Evolutionary conservation across 2,888 invertebrate species (phyloP).

Genomic region (Oligia latruncula): DNA sequence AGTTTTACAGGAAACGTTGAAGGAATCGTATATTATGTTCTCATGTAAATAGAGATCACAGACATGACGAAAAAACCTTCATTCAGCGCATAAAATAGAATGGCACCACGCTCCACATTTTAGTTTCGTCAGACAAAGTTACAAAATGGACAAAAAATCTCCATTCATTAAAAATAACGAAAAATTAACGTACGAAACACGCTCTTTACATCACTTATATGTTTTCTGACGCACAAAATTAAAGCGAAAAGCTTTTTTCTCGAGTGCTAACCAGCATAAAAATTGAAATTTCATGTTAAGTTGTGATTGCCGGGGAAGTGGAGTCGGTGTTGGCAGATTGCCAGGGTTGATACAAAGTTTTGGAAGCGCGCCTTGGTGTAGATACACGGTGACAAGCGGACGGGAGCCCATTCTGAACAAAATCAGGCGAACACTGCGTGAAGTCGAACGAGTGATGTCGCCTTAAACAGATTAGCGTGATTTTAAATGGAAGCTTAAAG

Average conservation of each 20-base stretch:
- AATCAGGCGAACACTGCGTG: conserved; percentile 46
- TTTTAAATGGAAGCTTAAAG: conserved; percentile 36
- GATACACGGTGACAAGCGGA: conserved; percentile 51
- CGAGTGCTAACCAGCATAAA: conserved; percentile 59
- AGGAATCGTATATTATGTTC: background rate
- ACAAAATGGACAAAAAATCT: conserved; percentile 5
- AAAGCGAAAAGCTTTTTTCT: conserved; percentile 31
- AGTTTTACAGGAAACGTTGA: background rate
- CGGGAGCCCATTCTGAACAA: conserved; percentile 43
- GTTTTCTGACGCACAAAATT: conserved; percentile 50
- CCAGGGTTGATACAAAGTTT: conserved; percentile 65
- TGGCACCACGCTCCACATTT: conserved; percentile 16
- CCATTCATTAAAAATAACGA: conserved; percentile 18
- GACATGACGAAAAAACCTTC: background rate
- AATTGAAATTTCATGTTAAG: conserved; percentile 70
- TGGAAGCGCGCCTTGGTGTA: conserved; percentile 55
- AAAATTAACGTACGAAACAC: conserved; percentile 17
- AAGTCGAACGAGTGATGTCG: conserved; percentile 32
- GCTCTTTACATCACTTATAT: conserved; percentile 43
- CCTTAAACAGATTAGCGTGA: conserved; percentile 35
- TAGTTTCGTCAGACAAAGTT: conserved; percentile 3
- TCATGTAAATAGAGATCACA: background rate
- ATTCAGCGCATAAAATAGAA: conserved; percentile 3
- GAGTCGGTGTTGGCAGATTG: conserved; percentile 66
- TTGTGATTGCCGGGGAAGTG: conserved; percentile 65